Percentiles rank a stretch among this genome's conserved stretches.
Conservation (phyloP, 1,140 invertebrate genomes). For the Pteromalus puparum region DNA sequence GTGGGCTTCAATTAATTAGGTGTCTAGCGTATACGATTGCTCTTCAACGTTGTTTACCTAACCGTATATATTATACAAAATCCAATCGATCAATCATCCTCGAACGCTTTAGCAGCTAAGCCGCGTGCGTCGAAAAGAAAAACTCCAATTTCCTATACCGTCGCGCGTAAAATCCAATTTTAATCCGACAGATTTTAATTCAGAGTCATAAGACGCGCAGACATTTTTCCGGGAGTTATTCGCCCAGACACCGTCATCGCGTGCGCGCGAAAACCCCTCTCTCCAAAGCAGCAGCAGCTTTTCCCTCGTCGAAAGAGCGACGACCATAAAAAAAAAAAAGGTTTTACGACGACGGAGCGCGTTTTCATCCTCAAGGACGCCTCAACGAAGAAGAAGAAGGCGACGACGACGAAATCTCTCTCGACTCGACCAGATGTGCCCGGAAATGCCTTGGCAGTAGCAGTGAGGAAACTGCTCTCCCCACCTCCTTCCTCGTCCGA, state of each 20-base stretch:
- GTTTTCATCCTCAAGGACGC: conserved; percentile 52
- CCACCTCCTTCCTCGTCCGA: not conserved
- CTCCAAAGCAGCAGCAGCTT: not conserved
- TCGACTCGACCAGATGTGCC: conserved; percentile 40
- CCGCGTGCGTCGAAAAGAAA: not conserved
- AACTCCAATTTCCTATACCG: not conserved
- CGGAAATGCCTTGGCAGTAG: conserved; percentile 13
- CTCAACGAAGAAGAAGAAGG: conserved; percentile 48
- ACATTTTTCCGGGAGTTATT: conserved; percentile 30
- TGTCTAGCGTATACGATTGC: no score
- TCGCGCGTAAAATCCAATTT: not conserved
- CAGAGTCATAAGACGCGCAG: not conserved
- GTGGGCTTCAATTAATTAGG: not conserved
- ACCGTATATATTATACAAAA: not conserved
- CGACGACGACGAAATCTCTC: not conserved
- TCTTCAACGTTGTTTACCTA: no score
- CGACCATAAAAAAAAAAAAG: conserved; percentile 44
- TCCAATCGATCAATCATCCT: not conserved
- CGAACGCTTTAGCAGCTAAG: not conserved
- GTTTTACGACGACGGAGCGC: conserved; percentile 39
- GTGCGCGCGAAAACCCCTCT: conserved; percentile 15
- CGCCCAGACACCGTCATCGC: not conserved
- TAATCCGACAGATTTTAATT: conserved; percentile 14
- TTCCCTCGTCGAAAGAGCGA: not conserved
- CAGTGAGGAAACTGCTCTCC: conserved; percentile 29